phyloP scores from a whole-genome alignment of 2,888 invertebrate genomes.

The Disparrhopalites patrizii region DNA sequence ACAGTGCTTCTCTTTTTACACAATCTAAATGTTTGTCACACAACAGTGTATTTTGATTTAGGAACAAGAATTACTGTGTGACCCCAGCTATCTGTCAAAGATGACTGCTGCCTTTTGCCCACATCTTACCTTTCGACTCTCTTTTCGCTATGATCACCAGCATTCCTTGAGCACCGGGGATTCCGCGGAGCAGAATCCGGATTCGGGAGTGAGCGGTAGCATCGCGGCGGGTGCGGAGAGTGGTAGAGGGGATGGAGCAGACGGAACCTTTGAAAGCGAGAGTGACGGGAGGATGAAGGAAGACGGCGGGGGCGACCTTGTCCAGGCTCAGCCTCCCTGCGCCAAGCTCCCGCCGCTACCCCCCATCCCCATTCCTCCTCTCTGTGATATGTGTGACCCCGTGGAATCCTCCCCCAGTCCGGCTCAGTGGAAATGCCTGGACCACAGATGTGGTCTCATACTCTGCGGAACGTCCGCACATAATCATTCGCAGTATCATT shows the following conservation, averaged over 20 bases:
- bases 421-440: conserved; percentile 42
- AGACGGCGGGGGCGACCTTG: neutral
- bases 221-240: neutral
- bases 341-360: neutral
- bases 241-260: conserved; percentile 13
- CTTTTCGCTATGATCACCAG: conserved; percentile 21
- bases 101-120: conserved; percentile 22
- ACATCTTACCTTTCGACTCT: conserved; percentile 28
- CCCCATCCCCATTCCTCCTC: neutral
- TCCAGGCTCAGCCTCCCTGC: neutral
- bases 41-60: too few species aligned
- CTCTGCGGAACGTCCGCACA: conserved; percentile 42
- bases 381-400: conserved; percentile 24
- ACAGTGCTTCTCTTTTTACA: too few species aligned
- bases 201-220: neutral
- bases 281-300: too few species aligned
- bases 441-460: conserved; percentile 37
- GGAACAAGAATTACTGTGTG: too few species aligned
- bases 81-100: too few species aligned
- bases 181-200: neutral
- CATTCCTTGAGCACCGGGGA: conserved; percentile 4
- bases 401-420: neutral
- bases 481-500: conserved; percentile 46
- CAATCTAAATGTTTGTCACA: too few species aligned
- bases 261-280: neutral